Percentiles rank a stretch among this genome's conserved stretches.
phyloP scores from a whole-genome alignment of 2,888 invertebrate genomes.

The Folsomia manolachei region DNA sequence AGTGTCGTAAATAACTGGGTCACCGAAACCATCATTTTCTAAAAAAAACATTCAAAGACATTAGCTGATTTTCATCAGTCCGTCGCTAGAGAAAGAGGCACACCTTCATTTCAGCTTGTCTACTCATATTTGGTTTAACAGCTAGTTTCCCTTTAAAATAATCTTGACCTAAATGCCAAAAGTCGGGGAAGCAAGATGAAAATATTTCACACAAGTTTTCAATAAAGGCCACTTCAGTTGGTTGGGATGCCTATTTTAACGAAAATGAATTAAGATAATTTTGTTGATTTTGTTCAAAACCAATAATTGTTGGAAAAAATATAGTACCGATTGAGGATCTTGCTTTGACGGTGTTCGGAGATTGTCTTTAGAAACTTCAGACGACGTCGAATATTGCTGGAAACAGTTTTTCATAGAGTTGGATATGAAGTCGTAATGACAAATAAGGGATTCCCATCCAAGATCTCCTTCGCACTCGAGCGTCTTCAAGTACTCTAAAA shows the following conservation, averaged over 20 bases:
- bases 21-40: conserved; percentile 76
- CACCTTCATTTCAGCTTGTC: conserved; percentile 75
- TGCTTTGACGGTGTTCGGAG: conserved; percentile 43
- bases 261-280: conserved; percentile 7
- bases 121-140: conserved; percentile 68
- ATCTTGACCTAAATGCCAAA: conserved; percentile 92
- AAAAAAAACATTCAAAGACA: conserved; percentile 35
- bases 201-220: conserved; percentile 76
- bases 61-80: not conserved
- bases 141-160: conserved; percentile 88
- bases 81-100: conserved; percentile 14
- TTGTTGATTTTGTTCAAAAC: too few relatives aligned
- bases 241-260: conserved; percentile 55
- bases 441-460: conserved; percentile 90
- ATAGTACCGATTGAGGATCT: conserved; percentile 34
- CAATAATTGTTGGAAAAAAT: not conserved
- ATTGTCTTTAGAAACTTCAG: conserved; percentile 34
- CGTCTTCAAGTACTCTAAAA: conserved; percentile 64
- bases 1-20: conserved; percentile 73
- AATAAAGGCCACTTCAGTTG: conserved; percentile 71
- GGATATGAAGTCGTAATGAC: conserved; percentile 76
- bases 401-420: conserved; percentile 60
- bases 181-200: conserved; percentile 75
- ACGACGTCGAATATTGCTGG: conserved; percentile 41
- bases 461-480: conserved; percentile 80